A percentile compares a stretch with the other conserved stretches of the same genome.
Conservation (phyloP, 1,140 invertebrate species). For the Lepeophtheirus salmonis region DNA sequence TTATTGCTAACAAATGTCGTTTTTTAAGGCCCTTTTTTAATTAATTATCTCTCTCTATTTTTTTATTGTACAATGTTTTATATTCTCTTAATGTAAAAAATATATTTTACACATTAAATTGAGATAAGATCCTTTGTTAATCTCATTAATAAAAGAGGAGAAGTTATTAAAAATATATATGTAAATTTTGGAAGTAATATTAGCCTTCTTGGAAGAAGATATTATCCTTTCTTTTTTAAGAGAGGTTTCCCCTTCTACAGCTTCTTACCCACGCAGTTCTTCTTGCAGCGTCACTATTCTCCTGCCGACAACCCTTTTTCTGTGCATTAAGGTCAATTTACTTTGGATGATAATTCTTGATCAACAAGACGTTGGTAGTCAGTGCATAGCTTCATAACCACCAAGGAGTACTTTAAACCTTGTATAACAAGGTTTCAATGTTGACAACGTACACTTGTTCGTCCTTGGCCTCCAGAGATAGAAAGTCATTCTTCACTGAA, state of each 20-base stretch:
- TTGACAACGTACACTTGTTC: background rate
- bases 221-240: background rate
- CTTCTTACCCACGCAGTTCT: background rate
- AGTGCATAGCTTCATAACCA: background rate
- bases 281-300: background rate
- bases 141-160: too few species aligned
- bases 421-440: background rate
- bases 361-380: background rate
- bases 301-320: background rate
- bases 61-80: too few species aligned
- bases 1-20: too few species aligned
- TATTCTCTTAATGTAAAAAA: too few species aligned
- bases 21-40: too few species aligned
- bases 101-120: too few species aligned
- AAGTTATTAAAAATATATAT: too few species aligned
- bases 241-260: background rate
- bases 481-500: background rate
- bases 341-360: background rate
- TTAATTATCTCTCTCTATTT: too few species aligned
- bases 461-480: background rate
- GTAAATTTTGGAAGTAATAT: too few species aligned
- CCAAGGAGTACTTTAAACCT: background rate
- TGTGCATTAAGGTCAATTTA: background rate
- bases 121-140: too few species aligned
- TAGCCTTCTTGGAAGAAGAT: background rate